phyloP scores from a whole-genome alignment of 2,888 invertebrate species.

The Conistra vaccinii region DNA sequence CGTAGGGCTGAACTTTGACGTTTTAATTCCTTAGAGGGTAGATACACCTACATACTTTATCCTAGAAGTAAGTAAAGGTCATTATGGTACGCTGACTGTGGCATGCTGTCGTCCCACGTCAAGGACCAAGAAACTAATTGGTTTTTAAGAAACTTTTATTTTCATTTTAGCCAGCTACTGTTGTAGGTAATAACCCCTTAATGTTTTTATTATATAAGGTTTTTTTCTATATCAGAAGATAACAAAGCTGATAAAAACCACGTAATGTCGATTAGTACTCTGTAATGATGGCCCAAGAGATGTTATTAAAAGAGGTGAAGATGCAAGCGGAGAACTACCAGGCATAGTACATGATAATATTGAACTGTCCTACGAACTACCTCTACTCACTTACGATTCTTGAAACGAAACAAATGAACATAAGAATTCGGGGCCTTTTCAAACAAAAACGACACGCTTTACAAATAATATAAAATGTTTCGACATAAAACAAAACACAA shows the following conservation, averaged over 20 bases:
- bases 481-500: slow-evolving; percentile 33
- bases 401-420: not conserved
- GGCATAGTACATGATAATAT: not conserved
- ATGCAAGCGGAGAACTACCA: not conserved
- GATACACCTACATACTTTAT: not conserved
- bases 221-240: not conserved
- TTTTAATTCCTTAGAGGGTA: not conserved
- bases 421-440: not conserved
- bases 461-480: slow-evolving; percentile 18
- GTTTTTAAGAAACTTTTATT: not conserved
- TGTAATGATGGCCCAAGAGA: no score
- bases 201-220: not conserved
- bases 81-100: no score
- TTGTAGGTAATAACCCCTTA: not conserved
- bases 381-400: not conserved
- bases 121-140: not conserved
- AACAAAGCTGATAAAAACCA: not conserved
- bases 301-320: not conserved
- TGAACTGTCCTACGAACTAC: no score
- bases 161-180: not conserved
- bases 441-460: not conserved
- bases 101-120: not conserved
- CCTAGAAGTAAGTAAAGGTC: not conserved
- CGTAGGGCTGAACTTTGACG: no score
- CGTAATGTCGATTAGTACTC: no score